Evolutionary conservation across 2,113 vertebrate species (phyloP).

Genomic region (Engraulis encrasicolus): DNA sequence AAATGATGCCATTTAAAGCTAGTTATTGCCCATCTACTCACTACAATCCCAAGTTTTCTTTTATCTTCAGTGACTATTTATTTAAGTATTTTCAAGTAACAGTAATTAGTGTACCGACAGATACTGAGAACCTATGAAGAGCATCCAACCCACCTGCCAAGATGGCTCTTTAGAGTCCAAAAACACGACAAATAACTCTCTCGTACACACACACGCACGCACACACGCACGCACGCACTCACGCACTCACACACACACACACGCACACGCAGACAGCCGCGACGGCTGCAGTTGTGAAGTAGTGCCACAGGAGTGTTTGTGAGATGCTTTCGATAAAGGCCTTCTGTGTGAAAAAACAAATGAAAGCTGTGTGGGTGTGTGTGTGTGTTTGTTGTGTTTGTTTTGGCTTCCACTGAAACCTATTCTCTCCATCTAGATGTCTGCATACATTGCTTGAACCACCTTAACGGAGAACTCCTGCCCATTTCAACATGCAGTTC

Average conservation of each 20-base stretch:
- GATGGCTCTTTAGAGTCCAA: slow-evolving; percentile 4
- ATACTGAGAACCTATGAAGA: neutral
- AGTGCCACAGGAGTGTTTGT: slow-evolving; percentile 9
- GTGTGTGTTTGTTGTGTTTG: neutral
- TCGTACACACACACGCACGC: neutral
- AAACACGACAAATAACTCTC: neutral
- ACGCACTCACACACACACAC: neutral
- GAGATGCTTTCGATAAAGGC: slow-evolving; percentile 16
- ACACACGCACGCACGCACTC: neutral
- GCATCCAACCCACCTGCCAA: neutral
- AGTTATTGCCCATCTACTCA: slow-evolving; percentile 1
- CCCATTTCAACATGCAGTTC: too few relatives aligned
- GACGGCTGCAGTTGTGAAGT: neutral
- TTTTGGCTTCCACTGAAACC: slow-evolving; percentile 36
- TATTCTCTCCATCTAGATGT: neutral
- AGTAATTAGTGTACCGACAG: slow-evolving; percentile 9
- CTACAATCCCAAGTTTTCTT: neutral
- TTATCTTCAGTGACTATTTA: slow-evolving; percentile 16
- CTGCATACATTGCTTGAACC: slow-evolving; percentile 23
- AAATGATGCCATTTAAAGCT: slow-evolving; percentile 10
- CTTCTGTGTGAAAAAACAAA: slow-evolving; percentile 6
- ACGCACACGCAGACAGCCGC: neutral
- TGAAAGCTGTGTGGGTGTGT: neutral
- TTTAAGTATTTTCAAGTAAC: neutral
- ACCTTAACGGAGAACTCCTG: too few relatives aligned